Percentiles rank a stretch among this genome's conserved stretches.
Evolutionary conservation across 2,888 invertebrate species (phyloP).

Genomic region (Noctua fimbriata): DNA sequence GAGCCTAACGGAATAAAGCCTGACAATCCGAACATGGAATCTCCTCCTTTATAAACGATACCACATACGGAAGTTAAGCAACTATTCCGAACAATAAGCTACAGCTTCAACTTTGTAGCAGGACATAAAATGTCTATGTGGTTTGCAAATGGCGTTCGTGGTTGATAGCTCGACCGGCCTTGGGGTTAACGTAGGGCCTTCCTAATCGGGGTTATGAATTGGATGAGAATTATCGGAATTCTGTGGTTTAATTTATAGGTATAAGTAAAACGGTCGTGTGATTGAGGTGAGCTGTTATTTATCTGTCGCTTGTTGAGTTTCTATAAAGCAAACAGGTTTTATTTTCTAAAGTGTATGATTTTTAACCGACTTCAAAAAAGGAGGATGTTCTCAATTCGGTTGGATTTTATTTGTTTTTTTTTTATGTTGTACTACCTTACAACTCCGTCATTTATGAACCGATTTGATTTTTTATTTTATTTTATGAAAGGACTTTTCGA

Average conservation of each 20-base stretch:
- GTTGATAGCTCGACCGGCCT: slow-evolving; percentile 50
- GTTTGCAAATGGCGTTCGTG: slow-evolving; percentile 40
- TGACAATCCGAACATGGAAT: not conserved
- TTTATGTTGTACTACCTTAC: no score
- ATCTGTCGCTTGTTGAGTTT: not conserved
- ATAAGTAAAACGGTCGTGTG: not conserved
- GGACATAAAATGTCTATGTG: slow-evolving; percentile 39
- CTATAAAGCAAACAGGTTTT: not conserved
- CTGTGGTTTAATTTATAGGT: slow-evolving; percentile 27
- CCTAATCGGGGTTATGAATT: slow-evolving; percentile 39
- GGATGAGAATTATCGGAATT: slow-evolving; percentile 41
- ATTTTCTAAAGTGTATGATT: not conserved
- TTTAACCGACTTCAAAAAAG: no score
- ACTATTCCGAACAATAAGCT: not conserved
- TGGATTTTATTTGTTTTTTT: no score
- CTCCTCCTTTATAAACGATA: not conserved
- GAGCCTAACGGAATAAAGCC: no score
- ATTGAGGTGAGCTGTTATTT: not conserved
- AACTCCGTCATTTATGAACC: no score
- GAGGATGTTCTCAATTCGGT: no score
- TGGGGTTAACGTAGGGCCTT: slow-evolving; percentile 51
- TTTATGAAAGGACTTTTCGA: no score
- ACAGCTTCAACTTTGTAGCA: slow-evolving; percentile 7
- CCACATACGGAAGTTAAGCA: not conserved
- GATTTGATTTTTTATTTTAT: no score